Base-by-base conservation (phyloP, 1,140 invertebrate species). In the Sitodiplosis mosellana region DNA sequence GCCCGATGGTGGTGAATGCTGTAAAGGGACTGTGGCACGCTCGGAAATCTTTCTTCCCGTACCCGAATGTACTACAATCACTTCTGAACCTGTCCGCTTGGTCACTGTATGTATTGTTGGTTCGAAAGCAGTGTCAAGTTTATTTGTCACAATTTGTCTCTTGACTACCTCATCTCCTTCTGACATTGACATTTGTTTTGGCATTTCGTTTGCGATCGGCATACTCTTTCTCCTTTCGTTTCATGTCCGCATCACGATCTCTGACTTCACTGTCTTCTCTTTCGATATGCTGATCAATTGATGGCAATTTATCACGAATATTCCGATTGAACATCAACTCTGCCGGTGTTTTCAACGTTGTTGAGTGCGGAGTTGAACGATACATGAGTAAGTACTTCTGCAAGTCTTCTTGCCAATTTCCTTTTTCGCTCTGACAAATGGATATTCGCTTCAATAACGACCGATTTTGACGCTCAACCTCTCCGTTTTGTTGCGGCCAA, bases 401-500 rank as follows among this genome's bases (percentile, higher is more conserved):
- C 34, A 59, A 21, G 41, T 50, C 51, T 15, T 56, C 54, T n/a
- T n/a, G n/a, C n/a, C n/a, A n/a, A n/a, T n/a, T n/a, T n/a, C n/a
- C n/a, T n/a, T n/a, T n/a, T n/a, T n/a, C n/a, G n/a, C n/a, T n/a
- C n/a, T n/a, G n/a, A n/a, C n/a, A n/a, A n/a, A n/a, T n/a, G n/a
- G n/a, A n/a, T n/a, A n/a, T n/a, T n/a, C n/a, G n/a, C n/a, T n/a
- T n/a, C n/a, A n/a, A n/a, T n/a, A n/a, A n/a, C 15, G 53, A 55
- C 34, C 50, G 44, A 47, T 63, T 64, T 48, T 60, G 54, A 12
- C 59, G 48, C 49, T 64, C 60, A 0, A 61, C 59, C 41, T 60
- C 54, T 5, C 60, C 61, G 53, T 65, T 65, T 40, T 49, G 50
- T 49, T 60, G 57, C 2, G 61, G 57, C 53, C 56, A 60, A 50